Conservation (phyloP, 92 coral and sea anemone species). For the Heteractis magnifica region DNA sequence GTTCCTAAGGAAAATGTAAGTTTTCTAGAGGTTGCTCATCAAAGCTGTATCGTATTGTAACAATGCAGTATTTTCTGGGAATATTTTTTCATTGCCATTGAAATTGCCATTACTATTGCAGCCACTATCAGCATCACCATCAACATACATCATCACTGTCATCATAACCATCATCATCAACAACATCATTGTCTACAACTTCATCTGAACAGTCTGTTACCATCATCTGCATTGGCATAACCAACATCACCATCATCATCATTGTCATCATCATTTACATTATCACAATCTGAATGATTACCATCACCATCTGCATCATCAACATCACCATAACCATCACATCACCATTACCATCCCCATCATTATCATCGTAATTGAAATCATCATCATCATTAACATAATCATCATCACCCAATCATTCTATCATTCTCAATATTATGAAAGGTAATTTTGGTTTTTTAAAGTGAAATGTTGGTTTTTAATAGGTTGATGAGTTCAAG, state of each 20-base stretch:
- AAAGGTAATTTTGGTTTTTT: background rate
- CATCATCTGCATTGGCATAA: background rate
- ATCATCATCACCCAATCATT: background rate
- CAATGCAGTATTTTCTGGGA: background rate
- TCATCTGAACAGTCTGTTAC: background rate
- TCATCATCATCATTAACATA: background rate
- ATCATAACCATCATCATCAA: background rate
- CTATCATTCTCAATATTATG: background rate
- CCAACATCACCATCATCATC: background rate
- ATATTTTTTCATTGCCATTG: too few relatives aligned
- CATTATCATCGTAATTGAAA: background rate
- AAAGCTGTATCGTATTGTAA: background rate
- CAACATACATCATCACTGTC: background rate
- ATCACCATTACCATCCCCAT: background rate
- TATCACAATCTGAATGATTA: background rate
- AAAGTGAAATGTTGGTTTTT: background rate
- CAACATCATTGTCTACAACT: background rate
- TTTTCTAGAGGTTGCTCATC: background rate
- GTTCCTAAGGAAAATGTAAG: conserved; percentile 94
- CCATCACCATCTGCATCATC: background rate
- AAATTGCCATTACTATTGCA: too few relatives aligned
- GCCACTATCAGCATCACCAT: too few relatives aligned
- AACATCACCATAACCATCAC: background rate
- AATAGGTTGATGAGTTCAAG: conserved; percentile 95
- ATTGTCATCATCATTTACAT: background rate